These are phyloP conservation scores for Sebastes trivittatus DNA, from an alignment of 2,797 vertebrate species.

Conservation along the genomic window DNA sequence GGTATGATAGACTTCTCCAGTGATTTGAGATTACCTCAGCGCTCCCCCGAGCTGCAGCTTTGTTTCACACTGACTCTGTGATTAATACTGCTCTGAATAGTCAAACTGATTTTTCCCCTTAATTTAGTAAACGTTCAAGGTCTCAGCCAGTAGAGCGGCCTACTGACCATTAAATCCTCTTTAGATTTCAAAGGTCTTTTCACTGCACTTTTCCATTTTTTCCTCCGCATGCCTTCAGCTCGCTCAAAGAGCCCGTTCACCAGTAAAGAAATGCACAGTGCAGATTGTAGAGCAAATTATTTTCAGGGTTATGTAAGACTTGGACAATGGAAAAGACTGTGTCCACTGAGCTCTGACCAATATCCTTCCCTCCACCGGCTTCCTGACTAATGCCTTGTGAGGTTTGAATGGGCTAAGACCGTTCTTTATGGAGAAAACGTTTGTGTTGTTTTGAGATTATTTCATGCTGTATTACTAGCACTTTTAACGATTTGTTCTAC, in stretches of 20 bases:
- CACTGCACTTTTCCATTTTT: neutral
- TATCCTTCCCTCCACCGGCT: conserved; percentile 47
- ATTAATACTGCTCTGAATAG: conserved; percentile 22
- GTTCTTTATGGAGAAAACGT: conserved; percentile 3
- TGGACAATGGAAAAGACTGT: conserved; percentile 67
- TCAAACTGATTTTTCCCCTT: conserved; percentile 5
- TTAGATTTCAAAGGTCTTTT: conserved; percentile 38
- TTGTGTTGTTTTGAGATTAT: neutral
- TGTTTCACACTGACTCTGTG: conserved; percentile 28
- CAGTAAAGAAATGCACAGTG: conserved; percentile 45
- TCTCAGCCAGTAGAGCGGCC: conserved; percentile 12
- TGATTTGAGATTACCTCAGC: conserved; percentile 61
- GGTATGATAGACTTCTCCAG: conserved; percentile 61
- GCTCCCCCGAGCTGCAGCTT: conserved; percentile 29
- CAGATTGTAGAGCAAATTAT: conserved; percentile 52
- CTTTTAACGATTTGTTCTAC: too few species aligned
- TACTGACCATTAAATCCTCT: conserved; percentile 47
- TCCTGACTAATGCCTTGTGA: conserved; percentile 44
- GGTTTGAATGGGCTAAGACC: conserved; percentile 6
- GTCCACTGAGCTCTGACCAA: conserved; percentile 61
- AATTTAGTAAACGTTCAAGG: conserved; percentile 16
- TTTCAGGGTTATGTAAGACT: conserved; percentile 59
- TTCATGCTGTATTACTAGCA: neutral
- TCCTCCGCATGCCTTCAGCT: conserved; percentile 21
- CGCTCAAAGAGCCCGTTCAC: conserved; percentile 31